Base-by-base conservation (phyloP, 1,140 invertebrate species). In the Tenebrio molitor region DNA sequence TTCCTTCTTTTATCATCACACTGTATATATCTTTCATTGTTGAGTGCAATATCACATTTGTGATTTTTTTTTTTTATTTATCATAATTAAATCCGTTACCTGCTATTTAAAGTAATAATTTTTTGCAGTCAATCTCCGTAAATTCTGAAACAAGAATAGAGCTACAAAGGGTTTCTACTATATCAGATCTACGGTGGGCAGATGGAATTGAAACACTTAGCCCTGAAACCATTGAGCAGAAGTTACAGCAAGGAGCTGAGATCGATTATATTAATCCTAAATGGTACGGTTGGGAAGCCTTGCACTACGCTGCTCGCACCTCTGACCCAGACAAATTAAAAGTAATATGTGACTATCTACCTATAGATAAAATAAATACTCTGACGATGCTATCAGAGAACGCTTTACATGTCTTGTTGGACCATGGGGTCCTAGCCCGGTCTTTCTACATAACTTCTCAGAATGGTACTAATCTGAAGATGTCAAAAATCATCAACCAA, bases 361-460 rank as follows among this genome's bases (percentile, higher is more conserved):
- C 50, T 12, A 34, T 34, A 50, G 7, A 34, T 17, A 63, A 12
- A 14, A 25, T 74, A 0, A 76, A 77, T 34, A 42, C 36, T 19
- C 33, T 74, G 5, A 67, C 76, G 0, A 46, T 72, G 4, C 69
- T 77, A 23, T 77, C 74, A 8, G 76, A 77, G 44, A 77, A 77
- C 15, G 72, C 76, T 1, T 50, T 77, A 16, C 76, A 77, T 15
- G 72, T 77, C 7, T 41, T 77, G 17, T 33, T 77, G 12, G 68
- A 70, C 15, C 74, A 77, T 36, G 67, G 67, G 15, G 69, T 62
- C 12, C 41, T 44, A 12, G 34, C 17, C 6, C 21, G 69, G 42
- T 42, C 69, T 3, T 72, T 76, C 17, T 8, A 69, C 6, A 63
- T 74, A 2, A 15, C 67, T 39, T 69, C 74, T 10, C 62, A 73